phyloP scores from a whole-genome alignment of 2,888 invertebrate species.

The Phaedon cochleariae region DNA sequence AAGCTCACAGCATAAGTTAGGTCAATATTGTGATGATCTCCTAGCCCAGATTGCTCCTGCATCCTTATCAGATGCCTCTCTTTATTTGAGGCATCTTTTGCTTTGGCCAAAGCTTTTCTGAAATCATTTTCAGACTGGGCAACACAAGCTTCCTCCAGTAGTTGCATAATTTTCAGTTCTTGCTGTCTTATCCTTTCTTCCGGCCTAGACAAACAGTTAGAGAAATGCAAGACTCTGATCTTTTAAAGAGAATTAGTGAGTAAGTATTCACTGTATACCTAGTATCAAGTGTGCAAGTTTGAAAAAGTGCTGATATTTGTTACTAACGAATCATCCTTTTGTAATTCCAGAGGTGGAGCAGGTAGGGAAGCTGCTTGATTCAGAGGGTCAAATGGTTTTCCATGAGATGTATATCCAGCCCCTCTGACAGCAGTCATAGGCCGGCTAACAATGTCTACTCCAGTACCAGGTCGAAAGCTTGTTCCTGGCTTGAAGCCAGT shows the following conservation, averaged over 20 bases:
- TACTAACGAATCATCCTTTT: slow-evolving; percentile 80
- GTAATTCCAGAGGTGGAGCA: slow-evolving; percentile 72
- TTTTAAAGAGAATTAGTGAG: background rate
- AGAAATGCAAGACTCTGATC: too few relatives aligned
- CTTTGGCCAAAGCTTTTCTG: slow-evolving; percentile 82
- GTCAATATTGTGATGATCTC: slow-evolving; percentile 93
- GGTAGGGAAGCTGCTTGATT: slow-evolving; percentile 69
- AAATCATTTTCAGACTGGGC: slow-evolving; percentile 71
- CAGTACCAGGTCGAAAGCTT: slow-evolving; percentile 59
- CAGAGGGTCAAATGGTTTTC: slow-evolving; percentile 78
- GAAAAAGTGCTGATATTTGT: slow-evolving; percentile 1
- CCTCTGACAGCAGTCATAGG: slow-evolving; percentile 98
- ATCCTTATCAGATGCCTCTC: slow-evolving; percentile 89
- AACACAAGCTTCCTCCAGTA: slow-evolving; percentile 90
- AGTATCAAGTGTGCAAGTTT: background rate
- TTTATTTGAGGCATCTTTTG: slow-evolving; percentile 95
- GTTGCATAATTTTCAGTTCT: slow-evolving; percentile 86
- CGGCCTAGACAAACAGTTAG: slow-evolving; percentile 68
- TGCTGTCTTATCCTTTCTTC: slow-evolving; percentile 91
- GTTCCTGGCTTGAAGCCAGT: slow-evolving; percentile 57
- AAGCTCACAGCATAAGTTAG: slow-evolving; percentile 87
- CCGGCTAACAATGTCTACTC: slow-evolving; percentile 62
- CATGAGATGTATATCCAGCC: slow-evolving; percentile 91
- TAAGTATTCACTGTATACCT: slow-evolving; percentile 9
- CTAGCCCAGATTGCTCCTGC: slow-evolving; percentile 90